A percentile compares a stretch with the other conserved stretches of the same genome.
Evolutionary conservation across 1,140 invertebrate genomes (phyloP).

Genomic region (Yoshiicerus persimilis): DNA sequence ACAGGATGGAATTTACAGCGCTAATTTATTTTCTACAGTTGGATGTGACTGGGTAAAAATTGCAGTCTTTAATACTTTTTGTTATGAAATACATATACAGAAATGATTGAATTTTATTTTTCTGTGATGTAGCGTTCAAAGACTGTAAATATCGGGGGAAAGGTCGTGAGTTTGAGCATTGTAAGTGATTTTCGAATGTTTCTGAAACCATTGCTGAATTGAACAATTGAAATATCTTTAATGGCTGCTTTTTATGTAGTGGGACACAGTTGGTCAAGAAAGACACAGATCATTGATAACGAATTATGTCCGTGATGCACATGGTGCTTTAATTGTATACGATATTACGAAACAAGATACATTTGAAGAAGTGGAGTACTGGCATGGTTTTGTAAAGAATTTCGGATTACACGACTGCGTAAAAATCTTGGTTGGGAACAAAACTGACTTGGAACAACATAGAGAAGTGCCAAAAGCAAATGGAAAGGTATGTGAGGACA

Average conservation of each 20-base stretch:
- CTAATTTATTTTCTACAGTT: conserved; percentile 40
- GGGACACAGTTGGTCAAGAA: conserved; percentile 69
- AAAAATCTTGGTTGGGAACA: conserved; percentile 81
- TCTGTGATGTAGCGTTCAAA: conserved; percentile 36
- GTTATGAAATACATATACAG: not conserved
- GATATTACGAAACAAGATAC: conserved; percentile 81
- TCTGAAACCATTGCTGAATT: not conserved
- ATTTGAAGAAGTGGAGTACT: conserved; percentile 73
- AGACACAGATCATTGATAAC: conserved; percentile 90
- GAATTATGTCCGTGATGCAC: conserved; percentile 91
- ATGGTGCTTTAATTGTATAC: conserved; percentile 87
- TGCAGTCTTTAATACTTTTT: not conserved
- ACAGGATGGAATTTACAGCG: conserved; percentile 39
- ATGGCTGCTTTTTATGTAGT: not conserved
- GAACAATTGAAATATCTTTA: not conserved
- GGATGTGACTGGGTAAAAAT: conserved; percentile 45
- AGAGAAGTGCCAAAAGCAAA: conserved; percentile 51
- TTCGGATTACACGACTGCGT: conserved; percentile 85
- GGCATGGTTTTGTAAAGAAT: conserved; percentile 82
- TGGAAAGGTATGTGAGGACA: conserved; percentile 52
- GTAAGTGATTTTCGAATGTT: conserved; percentile 19
- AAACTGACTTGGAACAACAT: conserved; percentile 54
- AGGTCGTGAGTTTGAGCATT: conserved; percentile 29
- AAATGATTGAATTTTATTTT: not conserved
- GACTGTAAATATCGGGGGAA: conserved; percentile 34